A percentile compares a stretch with the other conserved stretches of the same genome.
Evolutionary conservation across 2,797 vertebrate species (phyloP).

Genomic region (Psittacula derbiana): DNA sequence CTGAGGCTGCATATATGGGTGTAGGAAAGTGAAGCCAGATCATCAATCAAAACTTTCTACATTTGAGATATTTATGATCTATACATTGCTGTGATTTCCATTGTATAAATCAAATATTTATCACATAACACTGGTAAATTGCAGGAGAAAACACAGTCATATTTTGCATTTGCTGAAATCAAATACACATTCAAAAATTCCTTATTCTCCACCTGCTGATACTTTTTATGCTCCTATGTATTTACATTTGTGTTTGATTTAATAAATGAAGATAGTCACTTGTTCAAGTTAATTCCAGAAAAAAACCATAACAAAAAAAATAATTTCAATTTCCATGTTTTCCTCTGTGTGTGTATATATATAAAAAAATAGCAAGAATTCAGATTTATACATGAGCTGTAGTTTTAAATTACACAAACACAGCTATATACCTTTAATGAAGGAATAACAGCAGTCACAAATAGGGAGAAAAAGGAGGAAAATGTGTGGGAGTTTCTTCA

Average conservation of each 20-base stretch:
- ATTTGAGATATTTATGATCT: not conserved
- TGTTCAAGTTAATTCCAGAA: not conserved
- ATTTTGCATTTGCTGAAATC: slow-evolving; percentile 27
- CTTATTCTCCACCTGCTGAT: not conserved
- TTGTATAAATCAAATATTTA: slow-evolving; percentile 31
- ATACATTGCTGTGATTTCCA: not conserved
- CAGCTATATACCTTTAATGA: not conserved
- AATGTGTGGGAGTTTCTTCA: not conserved
- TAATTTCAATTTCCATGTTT: not conserved
- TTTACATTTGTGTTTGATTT: not conserved
- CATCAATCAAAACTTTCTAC: not conserved
- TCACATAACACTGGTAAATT: not conserved
- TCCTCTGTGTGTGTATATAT: not conserved
- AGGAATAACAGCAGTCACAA: not conserved
- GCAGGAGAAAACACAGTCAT: not conserved
- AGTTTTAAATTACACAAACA: not conserved
- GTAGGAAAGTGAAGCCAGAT: not conserved
- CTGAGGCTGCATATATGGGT: not conserved
- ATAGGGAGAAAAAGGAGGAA: not conserved
- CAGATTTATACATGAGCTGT: not conserved
- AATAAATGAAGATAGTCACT: not conserved
- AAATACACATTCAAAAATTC: not conserved
- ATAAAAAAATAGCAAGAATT: not conserved
- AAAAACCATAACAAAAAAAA: not conserved
- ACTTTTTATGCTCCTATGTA: not conserved